These are phyloP conservation scores for Poecilia latipinna DNA, from an alignment of 2,113 vertebrate genomes.

Conservation along the genomic window DNA sequence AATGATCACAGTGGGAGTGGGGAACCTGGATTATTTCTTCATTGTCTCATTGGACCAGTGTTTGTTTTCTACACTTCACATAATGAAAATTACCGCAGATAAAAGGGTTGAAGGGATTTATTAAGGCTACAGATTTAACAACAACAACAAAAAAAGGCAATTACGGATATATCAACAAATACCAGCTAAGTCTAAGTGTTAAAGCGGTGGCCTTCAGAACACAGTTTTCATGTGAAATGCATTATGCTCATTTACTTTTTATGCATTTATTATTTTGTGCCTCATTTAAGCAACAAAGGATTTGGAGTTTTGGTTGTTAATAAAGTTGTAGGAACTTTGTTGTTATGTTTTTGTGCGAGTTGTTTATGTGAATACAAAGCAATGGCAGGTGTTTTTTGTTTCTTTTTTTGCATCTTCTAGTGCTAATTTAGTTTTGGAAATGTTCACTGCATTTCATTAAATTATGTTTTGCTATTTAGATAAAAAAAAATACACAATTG, in stretches of 20 bases:
- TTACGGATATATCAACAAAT: conserved; percentile 4
- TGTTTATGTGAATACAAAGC: conserved; percentile 5
- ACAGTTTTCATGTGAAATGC: conserved; percentile 9
- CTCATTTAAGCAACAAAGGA: conserved; percentile 29
- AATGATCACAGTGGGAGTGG: conserved; percentile 17
- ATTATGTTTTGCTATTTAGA: not conserved
- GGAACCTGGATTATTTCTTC: not conserved
- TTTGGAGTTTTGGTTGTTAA: not conserved
- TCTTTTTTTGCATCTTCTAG: not conserved
- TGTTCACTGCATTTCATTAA: not conserved
- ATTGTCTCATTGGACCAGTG: not conserved
- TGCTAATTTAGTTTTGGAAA: not conserved
- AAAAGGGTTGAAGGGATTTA: not conserved
- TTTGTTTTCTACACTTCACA: conserved; percentile 10
- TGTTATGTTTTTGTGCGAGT: not conserved
- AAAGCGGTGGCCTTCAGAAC: not conserved
- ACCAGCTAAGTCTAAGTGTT: conserved; percentile 11
- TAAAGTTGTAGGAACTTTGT: not conserved
- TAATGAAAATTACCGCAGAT: conserved; percentile 27
- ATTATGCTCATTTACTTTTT: conserved; percentile 23
- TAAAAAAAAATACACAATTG: not conserved
- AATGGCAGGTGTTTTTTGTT: not conserved
- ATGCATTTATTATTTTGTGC: conserved; percentile 59
- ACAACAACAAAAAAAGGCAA: not conserved
- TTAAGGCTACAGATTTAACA: not conserved